phyloP scores from a whole-genome alignment of 1,140 invertebrate species.

The Lepidurus apus region DNA sequence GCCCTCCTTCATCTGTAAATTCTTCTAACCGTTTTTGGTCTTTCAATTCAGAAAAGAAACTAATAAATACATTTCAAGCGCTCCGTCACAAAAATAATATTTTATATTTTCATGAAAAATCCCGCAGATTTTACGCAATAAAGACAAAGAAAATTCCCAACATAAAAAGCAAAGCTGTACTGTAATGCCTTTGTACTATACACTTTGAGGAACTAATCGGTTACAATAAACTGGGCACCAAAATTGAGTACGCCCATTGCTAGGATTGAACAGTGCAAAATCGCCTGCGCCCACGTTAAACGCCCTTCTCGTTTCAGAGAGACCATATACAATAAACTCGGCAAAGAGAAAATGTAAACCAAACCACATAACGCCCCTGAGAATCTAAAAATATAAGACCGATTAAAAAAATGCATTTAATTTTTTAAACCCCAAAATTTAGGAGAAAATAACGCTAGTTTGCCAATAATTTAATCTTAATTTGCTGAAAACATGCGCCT shows the following conservation, averaged over 20 bases:
- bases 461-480: too few species aligned
- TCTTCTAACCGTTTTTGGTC: too few species aligned
- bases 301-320: slow-evolving; percentile 56
- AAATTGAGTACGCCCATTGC: slow-evolving; percentile 65
- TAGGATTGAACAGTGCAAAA: slow-evolving; percentile 59
- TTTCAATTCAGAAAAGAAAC: too few species aligned
- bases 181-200: neutral
- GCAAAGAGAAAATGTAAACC: slow-evolving; percentile 78
- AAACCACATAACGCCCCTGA: slow-evolving; percentile 82
- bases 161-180: too few species aligned
- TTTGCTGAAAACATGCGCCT: slow-evolving; percentile 32
- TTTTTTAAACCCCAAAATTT: neutral
- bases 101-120: too few species aligned
- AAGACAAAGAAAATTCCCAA: too few species aligned
- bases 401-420: neutral
- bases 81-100: too few species aligned
- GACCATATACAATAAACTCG: slow-evolving; percentile 65
- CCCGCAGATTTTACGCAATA: too few species aligned
- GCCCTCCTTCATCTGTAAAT: too few species aligned
- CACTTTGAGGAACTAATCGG: slow-evolving; percentile 28
- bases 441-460: too few species aligned
- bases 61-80: too few species aligned
- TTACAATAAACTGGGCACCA: slow-evolving; percentile 69
- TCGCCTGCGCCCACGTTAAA: slow-evolving; percentile 50
- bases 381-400: slow-evolving; percentile 55